These are phyloP conservation scores for Eupeodes luniger DNA, from an alignment of 2,888 invertebrate species.

Conservation along the genomic window DNA sequence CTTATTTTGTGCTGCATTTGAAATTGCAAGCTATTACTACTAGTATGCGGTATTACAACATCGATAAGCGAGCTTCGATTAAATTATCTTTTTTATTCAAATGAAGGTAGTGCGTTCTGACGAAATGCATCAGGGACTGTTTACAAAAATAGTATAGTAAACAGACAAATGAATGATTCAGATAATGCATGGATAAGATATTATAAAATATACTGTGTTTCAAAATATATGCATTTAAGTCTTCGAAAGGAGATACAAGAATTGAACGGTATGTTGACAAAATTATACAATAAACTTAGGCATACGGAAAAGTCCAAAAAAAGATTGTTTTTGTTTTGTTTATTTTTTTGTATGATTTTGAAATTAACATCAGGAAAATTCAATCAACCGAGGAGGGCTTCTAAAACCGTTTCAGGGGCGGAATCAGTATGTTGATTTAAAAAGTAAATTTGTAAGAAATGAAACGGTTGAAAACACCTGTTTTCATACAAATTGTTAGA, in stretches of 20 bases:
- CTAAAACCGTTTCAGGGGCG: background rate
- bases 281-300: background rate
- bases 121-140: slow-evolving; percentile 8
- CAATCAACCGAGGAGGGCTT: background rate
- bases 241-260: slow-evolving; percentile 24
- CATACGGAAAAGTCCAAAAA: background rate
- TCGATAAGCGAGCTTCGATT: slow-evolving; percentile 65
- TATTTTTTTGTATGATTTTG: background rate
- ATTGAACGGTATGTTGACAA: background rate
- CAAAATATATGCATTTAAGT: slow-evolving; percentile 54
- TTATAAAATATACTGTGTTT: slow-evolving; percentile 68
- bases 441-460: background rate
- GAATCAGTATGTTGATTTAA: background rate
- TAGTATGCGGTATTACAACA: slow-evolving; percentile 65
- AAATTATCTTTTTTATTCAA: slow-evolving; percentile 31
- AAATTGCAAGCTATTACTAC: background rate
- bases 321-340: too few species aligned
- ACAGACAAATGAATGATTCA: slow-evolving; percentile 61
- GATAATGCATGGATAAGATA: slow-evolving; percentile 54
- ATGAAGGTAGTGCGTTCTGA: slow-evolving; percentile 21
- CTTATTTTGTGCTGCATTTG: background rate
- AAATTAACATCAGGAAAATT: background rate
- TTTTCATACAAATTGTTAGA: too few species aligned
- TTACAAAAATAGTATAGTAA: slow-evolving; percentile 21
- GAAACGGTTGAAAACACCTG: too few species aligned